Percentiles rank a stretch among this genome's conserved stretches.
These are phyloP conservation scores for Microplitis manilae DNA, from an alignment of 2,888 invertebrate genomes.

Conservation along the genomic window DNA sequence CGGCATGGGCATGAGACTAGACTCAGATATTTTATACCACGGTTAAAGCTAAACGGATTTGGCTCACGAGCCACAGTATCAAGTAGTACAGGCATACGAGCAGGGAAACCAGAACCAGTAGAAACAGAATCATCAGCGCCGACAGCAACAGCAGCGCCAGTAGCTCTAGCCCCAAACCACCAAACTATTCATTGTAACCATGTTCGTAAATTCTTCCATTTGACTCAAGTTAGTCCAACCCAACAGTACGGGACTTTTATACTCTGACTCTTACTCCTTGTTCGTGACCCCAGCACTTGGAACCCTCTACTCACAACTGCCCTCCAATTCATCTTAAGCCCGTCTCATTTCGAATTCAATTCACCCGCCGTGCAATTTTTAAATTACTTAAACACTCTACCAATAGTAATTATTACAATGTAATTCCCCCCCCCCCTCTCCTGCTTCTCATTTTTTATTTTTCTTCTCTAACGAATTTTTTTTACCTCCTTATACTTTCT, in stretches of 20 bases:
- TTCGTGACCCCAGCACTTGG: too few species aligned
- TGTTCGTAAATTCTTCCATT: constrained; percentile 20
- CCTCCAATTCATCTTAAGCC: constrained; percentile 12
- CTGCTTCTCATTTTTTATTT: neutral
- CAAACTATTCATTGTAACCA: neutral
- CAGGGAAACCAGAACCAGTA: too few species aligned
- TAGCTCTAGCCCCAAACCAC: neutral
- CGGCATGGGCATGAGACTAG: neutral
- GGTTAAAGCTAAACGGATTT: constrained; percentile 23
- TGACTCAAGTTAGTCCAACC: neutral
- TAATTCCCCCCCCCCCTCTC: neutral
- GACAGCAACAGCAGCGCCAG: neutral
- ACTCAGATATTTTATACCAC: neutral
- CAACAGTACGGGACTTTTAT: neutral
- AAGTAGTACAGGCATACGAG: too few species aligned
- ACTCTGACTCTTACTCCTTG: too few species aligned
- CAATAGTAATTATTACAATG: neutral
- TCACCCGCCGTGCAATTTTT: constrained; percentile 2
- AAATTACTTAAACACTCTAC: constrained; percentile 1
- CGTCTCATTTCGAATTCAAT: constrained; percentile 30
- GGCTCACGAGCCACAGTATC: neutral
- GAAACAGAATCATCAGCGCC: too few species aligned
- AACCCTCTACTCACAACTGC: neutral
- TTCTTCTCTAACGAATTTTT: too few species aligned
- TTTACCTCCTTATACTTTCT: too few species aligned